A percentile compares a stretch with the other conserved stretches of the same genome.
phyloP scores from a whole-genome alignment of 2,797 vertebrate genomes.

The Erethizon dorsatum region DNA sequence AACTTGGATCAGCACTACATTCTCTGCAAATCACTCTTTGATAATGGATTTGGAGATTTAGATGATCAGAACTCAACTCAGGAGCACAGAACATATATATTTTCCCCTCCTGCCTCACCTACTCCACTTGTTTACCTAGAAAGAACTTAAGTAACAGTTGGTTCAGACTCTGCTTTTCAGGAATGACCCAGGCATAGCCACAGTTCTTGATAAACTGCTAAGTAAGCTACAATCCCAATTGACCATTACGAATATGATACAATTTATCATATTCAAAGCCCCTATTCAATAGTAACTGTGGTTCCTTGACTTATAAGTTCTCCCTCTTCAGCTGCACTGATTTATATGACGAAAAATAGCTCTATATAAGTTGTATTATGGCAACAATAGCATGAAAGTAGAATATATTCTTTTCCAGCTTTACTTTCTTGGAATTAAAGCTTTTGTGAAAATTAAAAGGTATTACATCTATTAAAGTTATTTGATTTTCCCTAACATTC shows the following conservation, averaged over 20 bases:
- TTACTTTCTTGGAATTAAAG: conserved; percentile 33
- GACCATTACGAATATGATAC: not conserved
- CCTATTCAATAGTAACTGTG: not conserved
- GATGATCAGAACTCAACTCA: not conserved
- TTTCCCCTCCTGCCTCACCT: not conserved
- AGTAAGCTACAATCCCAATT: not conserved
- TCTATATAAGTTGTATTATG: not conserved
- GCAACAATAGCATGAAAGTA: not conserved
- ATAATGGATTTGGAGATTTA: not conserved
- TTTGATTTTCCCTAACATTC: not conserved
- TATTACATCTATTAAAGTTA: not conserved
- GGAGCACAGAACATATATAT: not conserved
- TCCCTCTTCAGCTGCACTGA: not conserved
- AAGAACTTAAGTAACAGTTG: not conserved
- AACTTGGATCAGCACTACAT: not conserved
- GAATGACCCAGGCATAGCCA: not conserved
- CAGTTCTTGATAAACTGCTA: not conserved
- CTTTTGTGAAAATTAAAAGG: conserved; percentile 48
- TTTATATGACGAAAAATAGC: conserved; percentile 2
- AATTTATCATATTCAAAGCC: not conserved
- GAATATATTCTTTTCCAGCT: not conserved
- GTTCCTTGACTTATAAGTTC: not conserved
- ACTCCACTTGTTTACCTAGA: not conserved
- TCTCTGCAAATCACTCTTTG: not conserved
- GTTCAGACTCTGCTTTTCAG: not conserved